Evolutionary conservation across 2,797 vertebrate species (phyloP).

Genomic region (Lindbergichthys nudifrons): DNA sequence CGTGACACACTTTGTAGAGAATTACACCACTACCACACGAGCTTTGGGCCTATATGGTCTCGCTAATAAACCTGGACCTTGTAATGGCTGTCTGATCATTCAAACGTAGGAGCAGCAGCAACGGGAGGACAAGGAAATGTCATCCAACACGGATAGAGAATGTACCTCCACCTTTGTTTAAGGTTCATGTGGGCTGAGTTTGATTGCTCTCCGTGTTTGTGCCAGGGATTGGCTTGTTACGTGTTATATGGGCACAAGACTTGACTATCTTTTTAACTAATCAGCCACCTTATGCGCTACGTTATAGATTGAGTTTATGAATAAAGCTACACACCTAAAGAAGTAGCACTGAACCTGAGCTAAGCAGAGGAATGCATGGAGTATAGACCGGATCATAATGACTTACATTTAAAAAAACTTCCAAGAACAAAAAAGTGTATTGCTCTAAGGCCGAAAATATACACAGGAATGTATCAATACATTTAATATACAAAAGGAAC

Average conservation of each 20-base stretch:
- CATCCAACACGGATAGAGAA: conserved; percentile 88
- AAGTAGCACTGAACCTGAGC: conserved; percentile 6
- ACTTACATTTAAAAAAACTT: neutral
- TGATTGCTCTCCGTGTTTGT: conserved; percentile 85
- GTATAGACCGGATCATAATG: conserved; percentile 10
- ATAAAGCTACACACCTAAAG: conserved; percentile 19
- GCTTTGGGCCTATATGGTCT: conserved; percentile 92
- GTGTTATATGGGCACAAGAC: conserved; percentile 57
- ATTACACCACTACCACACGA: conserved; percentile 91
- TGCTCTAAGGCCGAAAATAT: neutral
- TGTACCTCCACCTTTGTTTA: conserved; percentile 92
- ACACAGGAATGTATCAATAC: conserved; percentile 10
- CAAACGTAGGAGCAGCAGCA: conserved; percentile 90
- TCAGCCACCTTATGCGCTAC: conserved; percentile 26
- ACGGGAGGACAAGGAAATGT: conserved; percentile 89
- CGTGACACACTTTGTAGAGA: conserved; percentile 92
- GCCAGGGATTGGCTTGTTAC: conserved; percentile 78
- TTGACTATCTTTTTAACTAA: conserved; percentile 60
- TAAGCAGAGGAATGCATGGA: neutral
- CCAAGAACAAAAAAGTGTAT: neutral
- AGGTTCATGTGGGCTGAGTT: conserved; percentile 86
- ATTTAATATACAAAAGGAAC: neutral
- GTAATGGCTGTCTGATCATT: conserved; percentile 94
- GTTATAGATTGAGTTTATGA: conserved; percentile 30
- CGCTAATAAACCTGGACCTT: conserved; percentile 96